Conservation (phyloP, 2,888 invertebrate species). For the Apamea sordens region DNA sequence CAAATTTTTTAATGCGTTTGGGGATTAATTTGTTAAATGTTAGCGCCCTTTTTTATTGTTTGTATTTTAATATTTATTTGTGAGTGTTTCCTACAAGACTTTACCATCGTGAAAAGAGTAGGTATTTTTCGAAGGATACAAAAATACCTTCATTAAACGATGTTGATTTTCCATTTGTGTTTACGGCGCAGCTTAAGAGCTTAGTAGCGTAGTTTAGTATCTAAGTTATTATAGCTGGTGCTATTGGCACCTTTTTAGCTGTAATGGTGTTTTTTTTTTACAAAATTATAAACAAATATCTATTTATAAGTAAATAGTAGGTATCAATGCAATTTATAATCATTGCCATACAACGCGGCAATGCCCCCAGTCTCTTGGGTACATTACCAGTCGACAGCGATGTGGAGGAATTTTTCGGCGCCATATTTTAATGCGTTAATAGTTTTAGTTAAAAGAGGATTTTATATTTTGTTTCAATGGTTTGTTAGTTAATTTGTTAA, state of each 20-base stretch:
- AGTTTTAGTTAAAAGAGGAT: neutral
- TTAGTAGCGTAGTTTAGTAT: neutral
- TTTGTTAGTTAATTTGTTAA: neutral
- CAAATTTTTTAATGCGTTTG: conserved; percentile 35
- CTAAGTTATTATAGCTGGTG: neutral
- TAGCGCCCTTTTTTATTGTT: conserved; percentile 17
- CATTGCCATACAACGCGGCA: neutral
- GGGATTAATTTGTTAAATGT: conserved; percentile 32
- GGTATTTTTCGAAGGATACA: neutral
- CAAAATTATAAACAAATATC: neutral
- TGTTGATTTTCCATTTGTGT: neutral
- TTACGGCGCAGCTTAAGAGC: neutral
- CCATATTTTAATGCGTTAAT: neutral
- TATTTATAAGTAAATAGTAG: neutral
- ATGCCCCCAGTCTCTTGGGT: too few relatives aligned
- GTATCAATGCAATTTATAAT: neutral
- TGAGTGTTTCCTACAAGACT: neutral
- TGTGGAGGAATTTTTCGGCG: neutral
- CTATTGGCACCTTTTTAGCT: neutral
- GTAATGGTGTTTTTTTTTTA: neutral
- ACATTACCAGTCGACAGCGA: neutral
- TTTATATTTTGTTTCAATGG: neutral
- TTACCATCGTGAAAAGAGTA: neutral
- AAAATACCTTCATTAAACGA: neutral
- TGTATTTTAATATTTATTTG: neutral